A percentile compares a stretch with the other conserved stretches of the same genome.
Evolutionary conservation across 2,797 vertebrate genomes (phyloP).

Genomic region (Macropus fuliginosus): DNA sequence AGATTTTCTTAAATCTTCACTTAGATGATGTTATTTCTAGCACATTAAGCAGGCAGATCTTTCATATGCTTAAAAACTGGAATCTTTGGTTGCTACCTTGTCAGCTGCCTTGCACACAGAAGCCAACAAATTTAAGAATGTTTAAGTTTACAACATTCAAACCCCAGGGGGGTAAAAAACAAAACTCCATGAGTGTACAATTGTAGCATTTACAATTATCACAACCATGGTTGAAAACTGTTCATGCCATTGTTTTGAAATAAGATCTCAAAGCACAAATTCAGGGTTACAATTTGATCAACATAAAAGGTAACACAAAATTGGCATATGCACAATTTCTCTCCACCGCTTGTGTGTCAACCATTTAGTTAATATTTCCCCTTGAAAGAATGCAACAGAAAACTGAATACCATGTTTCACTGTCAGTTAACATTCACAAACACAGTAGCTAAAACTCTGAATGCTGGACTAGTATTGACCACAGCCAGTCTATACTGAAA

Average conservation of each 20-base stretch:
- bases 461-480: slow-evolving; percentile 76
- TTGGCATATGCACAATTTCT: slow-evolving; percentile 88
- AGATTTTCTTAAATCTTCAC: background rate
- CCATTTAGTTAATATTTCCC: slow-evolving; percentile 87
- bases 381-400: slow-evolving; percentile 87
- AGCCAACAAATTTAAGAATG: slow-evolving; percentile 84
- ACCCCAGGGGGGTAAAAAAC: slow-evolving; percentile 81
- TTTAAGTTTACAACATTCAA: slow-evolving; percentile 83
- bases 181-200: slow-evolving; percentile 80
- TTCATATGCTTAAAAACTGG: slow-evolving; percentile 15
- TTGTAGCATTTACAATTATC: slow-evolving; percentile 83
- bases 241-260: slow-evolving; percentile 85
- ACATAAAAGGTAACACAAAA: slow-evolving; percentile 84
- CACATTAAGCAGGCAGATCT: background rate
- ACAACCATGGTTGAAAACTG: slow-evolving; percentile 83
- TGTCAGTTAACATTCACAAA: slow-evolving; percentile 85
- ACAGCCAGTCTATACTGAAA: slow-evolving; percentile 84
- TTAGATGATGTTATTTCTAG: slow-evolving; percentile 1
- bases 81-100: slow-evolving; percentile 85
- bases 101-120: slow-evolving; percentile 82
- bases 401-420: slow-evolving; percentile 84
- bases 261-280: slow-evolving; percentile 84
- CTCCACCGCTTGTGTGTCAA: slow-evolving; percentile 83
- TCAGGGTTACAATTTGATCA: slow-evolving; percentile 67
- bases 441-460: slow-evolving; percentile 82